phyloP scores from a whole-genome alignment of 2,888 invertebrate genomes.

The Tenthredo amoena region DNA sequence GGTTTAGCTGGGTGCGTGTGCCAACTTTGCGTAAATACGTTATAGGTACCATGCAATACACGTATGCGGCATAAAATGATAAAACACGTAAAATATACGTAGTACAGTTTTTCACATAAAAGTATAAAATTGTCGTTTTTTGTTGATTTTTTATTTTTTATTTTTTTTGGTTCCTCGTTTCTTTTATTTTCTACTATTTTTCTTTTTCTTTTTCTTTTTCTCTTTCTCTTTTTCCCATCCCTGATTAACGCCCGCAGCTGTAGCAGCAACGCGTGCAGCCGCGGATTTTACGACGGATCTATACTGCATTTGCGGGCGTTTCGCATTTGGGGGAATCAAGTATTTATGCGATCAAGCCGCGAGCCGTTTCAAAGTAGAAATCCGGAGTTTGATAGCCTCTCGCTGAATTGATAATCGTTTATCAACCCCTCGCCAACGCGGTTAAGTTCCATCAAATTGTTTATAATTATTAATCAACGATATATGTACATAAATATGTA shows the following conservation, averaged over 20 bases:
- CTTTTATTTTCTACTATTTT: neutral
- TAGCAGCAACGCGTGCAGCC: neutral
- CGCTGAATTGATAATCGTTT: slow-evolving; percentile 16
- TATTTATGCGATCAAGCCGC: slow-evolving; percentile 63
- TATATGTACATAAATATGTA: neutral
- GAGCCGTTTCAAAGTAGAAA: slow-evolving; percentile 22
- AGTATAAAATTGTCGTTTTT: neutral
- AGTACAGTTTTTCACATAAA: neutral
- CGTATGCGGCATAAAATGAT: neutral
- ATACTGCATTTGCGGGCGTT: slow-evolving; percentile 70
- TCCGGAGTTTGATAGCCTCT: slow-evolving; percentile 13
- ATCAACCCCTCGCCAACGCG: neutral
- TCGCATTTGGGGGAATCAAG: slow-evolving; percentile 71
- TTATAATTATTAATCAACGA: slow-evolving; percentile 11
- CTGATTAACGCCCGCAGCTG: slow-evolving; percentile 69
- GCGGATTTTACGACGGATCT: neutral
- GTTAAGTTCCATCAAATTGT: neutral
- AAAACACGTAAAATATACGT: neutral
- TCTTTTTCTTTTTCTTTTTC: neutral
- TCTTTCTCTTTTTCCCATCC: slow-evolving; percentile 64
- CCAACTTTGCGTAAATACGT: slow-evolving; percentile 8
- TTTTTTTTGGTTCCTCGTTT: too few relatives aligned
- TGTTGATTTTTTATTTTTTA: neutral
- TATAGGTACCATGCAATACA: neutral
- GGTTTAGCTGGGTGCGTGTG: slow-evolving; percentile 67